These are phyloP conservation scores for Rhinoderma darwinii DNA, from an alignment of 2,113 vertebrate genomes.

Conservation along the genomic window DNA sequence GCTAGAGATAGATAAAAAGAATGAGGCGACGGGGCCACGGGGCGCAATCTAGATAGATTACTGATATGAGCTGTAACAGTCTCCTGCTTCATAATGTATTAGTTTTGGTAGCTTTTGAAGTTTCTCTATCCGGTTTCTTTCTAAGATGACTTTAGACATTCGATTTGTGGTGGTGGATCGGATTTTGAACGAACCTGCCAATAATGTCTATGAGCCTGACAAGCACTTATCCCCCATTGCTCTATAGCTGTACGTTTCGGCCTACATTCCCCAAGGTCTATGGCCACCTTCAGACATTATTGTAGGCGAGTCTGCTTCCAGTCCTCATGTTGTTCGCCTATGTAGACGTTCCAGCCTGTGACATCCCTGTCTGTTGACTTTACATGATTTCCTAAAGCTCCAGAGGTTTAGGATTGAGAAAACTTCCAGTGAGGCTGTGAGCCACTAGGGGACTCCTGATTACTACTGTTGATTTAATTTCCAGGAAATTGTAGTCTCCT, in stretches of 20 bases:
- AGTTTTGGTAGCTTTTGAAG: too few species aligned
- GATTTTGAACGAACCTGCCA: too few species aligned
- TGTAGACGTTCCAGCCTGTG: neutral
- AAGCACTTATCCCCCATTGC: neutral
- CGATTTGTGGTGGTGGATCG: too few species aligned
- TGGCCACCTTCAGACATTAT: neutral
- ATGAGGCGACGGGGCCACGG: too few species aligned
- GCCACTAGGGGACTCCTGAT: constrained; percentile 72
- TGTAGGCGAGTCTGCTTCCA: neutral
- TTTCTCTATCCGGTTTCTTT: too few species aligned
- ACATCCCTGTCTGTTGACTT: constrained; percentile 14
- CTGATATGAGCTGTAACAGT: too few species aligned
- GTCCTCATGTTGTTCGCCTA: neutral
- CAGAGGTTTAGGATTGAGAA: constrained; percentile 62
- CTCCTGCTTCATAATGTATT: too few species aligned
- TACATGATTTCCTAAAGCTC: constrained; percentile 6
- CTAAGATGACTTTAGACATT: too few species aligned
- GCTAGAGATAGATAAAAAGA: too few species aligned
- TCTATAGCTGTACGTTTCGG: neutral
- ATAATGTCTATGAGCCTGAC: neutral
- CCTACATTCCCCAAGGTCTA: neutral
- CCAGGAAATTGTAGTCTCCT: constrained; percentile 68
- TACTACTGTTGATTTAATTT: constrained; percentile 73
- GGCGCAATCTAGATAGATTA: too few species aligned
- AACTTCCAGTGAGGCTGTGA: constrained; percentile 69